A percentile compares a stretch with the other conserved stretches of the same genome.
These are phyloP conservation scores for Oenanthe melanoleuca DNA, from an alignment of 2,113 vertebrate species.

Conservation along the genomic window DNA sequence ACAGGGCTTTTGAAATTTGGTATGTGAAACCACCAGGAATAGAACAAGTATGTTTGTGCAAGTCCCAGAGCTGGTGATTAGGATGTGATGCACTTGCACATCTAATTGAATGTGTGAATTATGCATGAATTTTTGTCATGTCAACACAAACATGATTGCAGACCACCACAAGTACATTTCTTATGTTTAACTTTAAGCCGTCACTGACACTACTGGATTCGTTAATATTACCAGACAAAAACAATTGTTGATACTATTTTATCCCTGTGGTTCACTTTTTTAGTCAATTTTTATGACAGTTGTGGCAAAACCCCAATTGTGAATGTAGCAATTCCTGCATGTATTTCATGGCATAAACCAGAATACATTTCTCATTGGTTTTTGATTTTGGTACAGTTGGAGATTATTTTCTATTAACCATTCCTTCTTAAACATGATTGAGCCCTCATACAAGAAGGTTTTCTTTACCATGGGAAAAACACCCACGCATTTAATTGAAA, in stretches of 20 bases:
- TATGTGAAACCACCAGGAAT: neutral
- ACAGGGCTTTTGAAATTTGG: neutral
- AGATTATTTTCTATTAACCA: neutral
- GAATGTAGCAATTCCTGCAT: neutral
- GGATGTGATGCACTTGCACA: neutral
- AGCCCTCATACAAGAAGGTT: neutral
- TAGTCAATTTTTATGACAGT: neutral
- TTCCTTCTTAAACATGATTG: neutral
- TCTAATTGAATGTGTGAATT: neutral
- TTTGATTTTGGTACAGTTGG: neutral
- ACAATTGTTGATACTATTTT: neutral
- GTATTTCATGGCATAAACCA: neutral
- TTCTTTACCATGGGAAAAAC: neutral
- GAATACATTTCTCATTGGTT: neutral
- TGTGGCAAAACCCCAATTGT: accelerated
- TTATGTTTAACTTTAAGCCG: neutral
- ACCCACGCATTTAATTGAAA: neutral
- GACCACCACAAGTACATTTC: neutral
- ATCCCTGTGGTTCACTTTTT: neutral
- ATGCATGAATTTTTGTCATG: neutral
- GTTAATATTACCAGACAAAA: neutral
- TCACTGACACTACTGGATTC: neutral
- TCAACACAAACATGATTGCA: neutral
- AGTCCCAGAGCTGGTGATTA: neutral
- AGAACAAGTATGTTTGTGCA: neutral